Base-by-base conservation (phyloP, 2,797 vertebrate species). In the Poeciliopsis paucimaculata region DNA sequence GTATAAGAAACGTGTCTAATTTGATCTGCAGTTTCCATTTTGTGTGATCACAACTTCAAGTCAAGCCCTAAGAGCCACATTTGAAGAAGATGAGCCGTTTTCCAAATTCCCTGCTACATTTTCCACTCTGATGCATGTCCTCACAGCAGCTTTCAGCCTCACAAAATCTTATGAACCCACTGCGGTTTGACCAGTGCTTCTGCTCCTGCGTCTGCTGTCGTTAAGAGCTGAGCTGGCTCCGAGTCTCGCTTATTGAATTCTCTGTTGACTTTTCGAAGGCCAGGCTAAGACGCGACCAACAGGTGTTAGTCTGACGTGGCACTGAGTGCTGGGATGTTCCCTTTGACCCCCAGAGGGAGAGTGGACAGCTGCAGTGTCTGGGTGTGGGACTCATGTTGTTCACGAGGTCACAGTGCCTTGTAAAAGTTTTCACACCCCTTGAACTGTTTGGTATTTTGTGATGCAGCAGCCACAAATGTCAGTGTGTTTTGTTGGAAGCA, bases 231-330 rank as follows among this genome's bases (percentile, higher is more conserved):
- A 26, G 18, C 34, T 43, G 64, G 77, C 88, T 86, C 77, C 92
- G 93, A 93, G 90, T 86, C 91, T 78, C 66, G 82, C 90, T 95
- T 93, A 95, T 95, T 95, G 91, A 95, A 94, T 93, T 92, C 86
- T 90, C 77, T 92, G 89, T 94, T 93, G 92, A 92, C 82, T 91
- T 93, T 91, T 85, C 80, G 83, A 88, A 90, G 87, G 76, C 88
- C 76, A 10, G 82, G 83, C 85, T 93, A 90, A 92, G 90, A 92
- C 81, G 0, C 81, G 86, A 78, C 83, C 75, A 89, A 95, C 94
- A 95, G 94, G 93, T 94, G 94, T 81, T 86, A 36, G 90, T 82
- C 88, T 93, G 82, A 88, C 91, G 84, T 79, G 72, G 84, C 85
- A 79, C 41, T 53, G 72, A 88, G 80, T 87, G 86, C 91, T 87